These are phyloP conservation scores for Autographa pulchrina DNA, from an alignment of 2,888 invertebrate species.

Conservation along the genomic window DNA sequence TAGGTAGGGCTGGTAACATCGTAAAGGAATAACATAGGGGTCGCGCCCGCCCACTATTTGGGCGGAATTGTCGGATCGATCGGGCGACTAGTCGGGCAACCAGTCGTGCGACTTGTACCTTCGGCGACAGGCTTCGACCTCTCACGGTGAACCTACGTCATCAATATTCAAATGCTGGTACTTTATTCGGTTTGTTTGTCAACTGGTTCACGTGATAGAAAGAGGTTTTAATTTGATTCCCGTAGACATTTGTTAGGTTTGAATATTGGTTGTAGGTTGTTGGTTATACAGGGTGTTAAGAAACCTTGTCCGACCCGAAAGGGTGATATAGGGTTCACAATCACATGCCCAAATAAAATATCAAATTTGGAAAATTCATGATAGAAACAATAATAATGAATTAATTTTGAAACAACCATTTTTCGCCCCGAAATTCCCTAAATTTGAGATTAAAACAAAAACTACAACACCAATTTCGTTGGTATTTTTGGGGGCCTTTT, in stretches of 20 bases:
- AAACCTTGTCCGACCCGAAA: no score
- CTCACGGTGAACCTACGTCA: constrained; percentile 27
- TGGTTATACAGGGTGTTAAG: no score
- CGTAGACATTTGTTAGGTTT: background rate
- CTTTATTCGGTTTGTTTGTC: constrained; percentile 56
- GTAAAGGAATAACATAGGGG: constrained; percentile 65
- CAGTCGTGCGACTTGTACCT: constrained; percentile 29
- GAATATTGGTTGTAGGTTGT: no score
- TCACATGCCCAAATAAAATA: no score
- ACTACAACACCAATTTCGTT: no score
- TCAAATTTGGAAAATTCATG: no score
- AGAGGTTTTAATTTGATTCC: background rate
- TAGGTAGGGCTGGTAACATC: constrained; percentile 56
- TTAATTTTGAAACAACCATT: no score
- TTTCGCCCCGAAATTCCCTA: no score
- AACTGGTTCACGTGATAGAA: constrained; percentile 31
- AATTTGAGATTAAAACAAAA: no score
- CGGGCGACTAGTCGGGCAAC: constrained; percentile 49
- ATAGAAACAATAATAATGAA: no score
- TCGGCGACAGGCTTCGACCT: constrained; percentile 23
- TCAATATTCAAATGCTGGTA: constrained; percentile 58
- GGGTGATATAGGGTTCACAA: no score
- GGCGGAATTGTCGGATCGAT: constrained; percentile 63
- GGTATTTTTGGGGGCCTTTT: no score
- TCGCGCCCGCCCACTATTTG: constrained; percentile 63